Conservation (phyloP, 2,113 vertebrate genomes). For the Ceratotherium simum region DNA sequence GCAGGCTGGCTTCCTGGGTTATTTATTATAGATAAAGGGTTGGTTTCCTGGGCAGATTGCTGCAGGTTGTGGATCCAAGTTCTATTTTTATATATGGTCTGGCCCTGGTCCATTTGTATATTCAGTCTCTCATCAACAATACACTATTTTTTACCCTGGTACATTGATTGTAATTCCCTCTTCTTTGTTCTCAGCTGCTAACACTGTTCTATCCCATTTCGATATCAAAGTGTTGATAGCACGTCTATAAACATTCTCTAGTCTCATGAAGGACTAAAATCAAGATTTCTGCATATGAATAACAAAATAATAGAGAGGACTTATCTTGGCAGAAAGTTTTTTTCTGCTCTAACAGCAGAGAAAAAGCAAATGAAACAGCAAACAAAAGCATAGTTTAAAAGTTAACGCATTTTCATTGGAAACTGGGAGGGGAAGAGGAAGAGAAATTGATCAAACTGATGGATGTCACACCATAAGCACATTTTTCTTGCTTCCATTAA, state of each 20-base stretch:
- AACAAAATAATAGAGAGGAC: neutral
- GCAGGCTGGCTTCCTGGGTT: neutral
- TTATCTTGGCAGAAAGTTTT: neutral
- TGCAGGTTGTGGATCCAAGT: neutral
- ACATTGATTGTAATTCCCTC: neutral
- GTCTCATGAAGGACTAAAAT: slow-evolving; percentile 49
- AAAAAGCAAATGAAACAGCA: slow-evolving; percentile 9
- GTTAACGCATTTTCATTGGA: neutral
- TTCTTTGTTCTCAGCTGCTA: neutral
- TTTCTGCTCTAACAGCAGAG: neutral
- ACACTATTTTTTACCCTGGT: neutral
- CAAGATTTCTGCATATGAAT: neutral
- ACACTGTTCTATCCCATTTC: neutral
- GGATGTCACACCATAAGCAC: neutral
- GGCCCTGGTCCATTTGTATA: neutral
- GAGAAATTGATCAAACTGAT: slow-evolving; percentile 12
- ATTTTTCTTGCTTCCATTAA: slow-evolving; percentile 12
- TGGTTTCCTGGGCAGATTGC: neutral
- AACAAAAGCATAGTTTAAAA: slow-evolving; percentile 35
- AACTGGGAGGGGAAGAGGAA: neutral
- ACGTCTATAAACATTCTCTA: slow-evolving; percentile 17
- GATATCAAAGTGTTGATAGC: neutral
- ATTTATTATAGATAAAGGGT: neutral
- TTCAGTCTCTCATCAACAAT: neutral
- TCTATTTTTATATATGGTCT: neutral